Base-by-base conservation (phyloP, 2,113 vertebrate genomes). In the Myiopsitta monachus region DNA sequence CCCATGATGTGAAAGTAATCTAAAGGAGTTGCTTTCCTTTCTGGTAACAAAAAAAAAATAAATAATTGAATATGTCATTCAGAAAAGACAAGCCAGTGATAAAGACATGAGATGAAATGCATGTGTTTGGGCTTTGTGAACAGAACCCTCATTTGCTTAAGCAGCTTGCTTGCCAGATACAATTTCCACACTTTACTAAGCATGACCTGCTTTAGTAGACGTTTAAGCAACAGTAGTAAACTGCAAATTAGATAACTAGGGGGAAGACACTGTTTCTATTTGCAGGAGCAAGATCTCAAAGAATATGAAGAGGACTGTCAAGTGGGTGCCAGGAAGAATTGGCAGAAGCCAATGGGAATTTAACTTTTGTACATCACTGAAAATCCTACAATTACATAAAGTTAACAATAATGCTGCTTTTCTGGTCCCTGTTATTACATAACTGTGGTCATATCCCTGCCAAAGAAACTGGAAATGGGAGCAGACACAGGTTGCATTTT, bases 101-200 rank as follows among this genome's bases (percentile, higher is more conserved):
- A 67, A 88, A 95, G 79, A 52, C 46, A 30, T 59, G 38, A 67
- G 68, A 93, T 63, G 67, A 88, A 83, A 83, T n/a, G 70, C 63
- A 74, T 88, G 78, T 67, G 67, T 73, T 93, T 67, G 76, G 80
- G 68, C 74, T 87, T 77, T 77, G 36, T 70, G 75, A 92, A 83
- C 92, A 95, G 87, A 93, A 77, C 67, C 57, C 79, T 91, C 70
- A 77, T 96, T 97, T 96, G 83, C 91, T 94, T 91, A 75, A 95
- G 93, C 90, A 95, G 90, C 85, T 94, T 95, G 88, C 78, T 90
- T 95, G 96, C 93, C 92, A 96, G 89, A 93, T 88, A 83, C 39
- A 92, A 90, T 92, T 95, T 96, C 83, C 87, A 95, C 93, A 94
- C 91, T 97, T 96, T 82, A 86, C 92, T 96, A 92, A 93, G 86